Evolutionary conservation across 2,888 invertebrate genomes (phyloP).

Genomic region (Acrocyrtus sp.): DNA sequence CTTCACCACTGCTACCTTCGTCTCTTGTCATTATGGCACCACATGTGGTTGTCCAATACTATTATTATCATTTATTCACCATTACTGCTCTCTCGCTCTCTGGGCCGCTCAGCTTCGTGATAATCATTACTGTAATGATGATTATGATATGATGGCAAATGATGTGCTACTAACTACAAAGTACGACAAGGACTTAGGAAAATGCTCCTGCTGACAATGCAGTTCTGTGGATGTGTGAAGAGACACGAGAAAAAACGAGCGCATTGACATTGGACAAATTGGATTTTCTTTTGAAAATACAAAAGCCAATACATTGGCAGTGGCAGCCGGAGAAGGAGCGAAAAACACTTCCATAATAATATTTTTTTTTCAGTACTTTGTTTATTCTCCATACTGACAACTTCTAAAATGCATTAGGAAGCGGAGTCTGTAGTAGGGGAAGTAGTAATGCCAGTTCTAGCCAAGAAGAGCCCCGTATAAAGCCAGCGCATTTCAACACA

Average conservation of each 20-base stretch:
- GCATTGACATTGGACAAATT: conserved; percentile 47
- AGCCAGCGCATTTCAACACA: background rate
- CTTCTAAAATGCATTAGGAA: no score
- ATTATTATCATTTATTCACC: no score
- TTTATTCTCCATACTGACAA: no score
- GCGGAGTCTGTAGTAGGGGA: no score
- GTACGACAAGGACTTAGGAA: background rate
- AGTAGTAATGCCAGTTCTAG: no score
- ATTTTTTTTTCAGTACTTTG: no score
- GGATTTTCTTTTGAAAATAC: no score
- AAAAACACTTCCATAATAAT: conserved; percentile 12
- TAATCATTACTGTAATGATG: background rate
- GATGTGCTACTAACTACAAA: background rate
- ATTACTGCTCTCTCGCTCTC: no score
- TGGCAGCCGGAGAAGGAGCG: background rate
- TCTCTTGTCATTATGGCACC: no score
- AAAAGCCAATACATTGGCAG: no score
- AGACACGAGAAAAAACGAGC: conserved; percentile 14
- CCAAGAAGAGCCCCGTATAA: no score
- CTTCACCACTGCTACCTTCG: no score
- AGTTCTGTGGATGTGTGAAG: background rate
- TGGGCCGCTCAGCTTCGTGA: background rate
- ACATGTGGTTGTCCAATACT: background rate
- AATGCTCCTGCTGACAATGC: background rate
- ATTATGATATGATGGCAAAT: conserved; percentile 3